Evolutionary conservation across 2,113 vertebrate species (phyloP), one percentile per base, ranked within the genome.

Genomic region (Pyxicephalus adspersus): DNA sequence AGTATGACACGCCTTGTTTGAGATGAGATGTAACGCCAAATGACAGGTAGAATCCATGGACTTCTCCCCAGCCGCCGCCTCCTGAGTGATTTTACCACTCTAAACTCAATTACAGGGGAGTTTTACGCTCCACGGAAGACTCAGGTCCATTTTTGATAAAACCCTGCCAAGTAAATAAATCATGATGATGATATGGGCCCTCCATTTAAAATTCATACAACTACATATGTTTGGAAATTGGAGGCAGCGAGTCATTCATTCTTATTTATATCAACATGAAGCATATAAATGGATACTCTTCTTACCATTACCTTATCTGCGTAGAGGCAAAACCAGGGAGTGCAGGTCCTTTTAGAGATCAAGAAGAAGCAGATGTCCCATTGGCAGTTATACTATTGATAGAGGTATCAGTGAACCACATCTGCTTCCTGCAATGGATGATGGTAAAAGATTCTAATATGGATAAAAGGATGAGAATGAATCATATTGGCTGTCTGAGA

Each of bases 31-130:
- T 97, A 97, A 99, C 90, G 89, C 86, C 90, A 94, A 91, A 93
- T 97, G 97, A 97, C 96, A 98, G 94, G 94, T 93, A 92, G 95
- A 94, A 96, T 98, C 93, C 89, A 85, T 94, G 94, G 89, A 91
- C 90, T 90, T 96, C 96, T 98, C 96, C 87, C 87, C 95, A 94
- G 96, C 95, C 89, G 57, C 93, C 89, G 90, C 92, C 93, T 93
- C 88, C 89, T 91, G 92, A 91, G 90, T 89, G 86, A 89, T 89
- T 91, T 90, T 89, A 90, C 90, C 91, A 91, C 92, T 95, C 92
- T 90, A 92, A 90, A 92, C 92, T 91, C 92, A 92, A 92, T 93
- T 94, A 93, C 89, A 91, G 91, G 79, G 83, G 86, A 87, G 90
- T 91, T 92, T 93, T 90, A 93, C 58, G 89, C 90, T 93, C 86